phyloP scores from a whole-genome alignment of 2,113 vertebrate genomes.

The Actenoides hombroni region DNA sequence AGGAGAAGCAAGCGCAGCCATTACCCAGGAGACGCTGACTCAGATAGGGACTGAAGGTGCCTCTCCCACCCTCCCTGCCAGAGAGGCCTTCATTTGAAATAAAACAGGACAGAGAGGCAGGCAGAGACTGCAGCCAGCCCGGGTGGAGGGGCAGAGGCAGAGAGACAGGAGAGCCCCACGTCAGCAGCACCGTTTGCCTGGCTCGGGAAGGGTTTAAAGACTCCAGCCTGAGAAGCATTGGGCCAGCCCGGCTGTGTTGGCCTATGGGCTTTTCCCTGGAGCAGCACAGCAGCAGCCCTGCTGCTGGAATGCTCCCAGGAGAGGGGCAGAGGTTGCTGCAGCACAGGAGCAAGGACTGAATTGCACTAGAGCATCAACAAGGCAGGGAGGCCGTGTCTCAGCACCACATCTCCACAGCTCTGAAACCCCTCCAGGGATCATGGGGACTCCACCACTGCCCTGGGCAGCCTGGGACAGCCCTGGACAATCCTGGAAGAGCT shows the following conservation, averaged over 20 bases:
- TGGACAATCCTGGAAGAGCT: too few relatives aligned
- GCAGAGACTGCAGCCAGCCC: not conserved
- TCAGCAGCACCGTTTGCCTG: not conserved
- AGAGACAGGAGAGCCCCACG: not conserved
- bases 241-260: not conserved
- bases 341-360: not conserved
- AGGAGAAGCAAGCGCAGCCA: not conserved
- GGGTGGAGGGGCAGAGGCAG: not conserved
- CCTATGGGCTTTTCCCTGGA: accelerated
- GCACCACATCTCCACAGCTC: too few relatives aligned
- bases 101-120: not conserved
- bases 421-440: too few relatives aligned
- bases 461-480: too few relatives aligned
- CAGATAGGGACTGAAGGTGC: not conserved
- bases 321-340: not conserved
- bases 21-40: not conserved
- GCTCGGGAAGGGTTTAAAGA: not conserved
- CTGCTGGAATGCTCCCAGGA: not conserved
- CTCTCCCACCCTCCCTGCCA: not conserved
- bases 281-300: not conserved
- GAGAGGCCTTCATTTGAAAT: not conserved
- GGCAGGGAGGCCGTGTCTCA: not conserved
- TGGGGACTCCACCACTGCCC: too few relatives aligned
- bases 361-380: not conserved
- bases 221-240: not conserved